Conservation (phyloP, 2,888 invertebrate genomes). For the Globia sparganii region DNA sequence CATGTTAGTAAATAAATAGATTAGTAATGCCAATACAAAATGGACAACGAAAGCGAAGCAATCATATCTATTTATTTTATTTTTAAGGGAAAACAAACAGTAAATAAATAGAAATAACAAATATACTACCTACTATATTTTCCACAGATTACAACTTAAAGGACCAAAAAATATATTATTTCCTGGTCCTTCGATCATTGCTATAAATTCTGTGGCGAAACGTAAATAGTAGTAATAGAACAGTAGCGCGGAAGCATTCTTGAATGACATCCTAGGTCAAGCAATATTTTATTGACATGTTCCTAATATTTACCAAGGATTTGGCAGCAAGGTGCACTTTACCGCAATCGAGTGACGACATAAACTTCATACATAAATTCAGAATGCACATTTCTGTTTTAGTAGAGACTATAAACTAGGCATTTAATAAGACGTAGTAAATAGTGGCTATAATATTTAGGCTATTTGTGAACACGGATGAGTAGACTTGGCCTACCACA, state of each 20-base stretch:
- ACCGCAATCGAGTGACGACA: constrained; percentile 27
- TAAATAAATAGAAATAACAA: background rate
- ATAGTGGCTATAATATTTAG: constrained; percentile 19
- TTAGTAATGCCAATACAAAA: background rate
- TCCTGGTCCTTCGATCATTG: background rate
- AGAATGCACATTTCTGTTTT: constrained; percentile 37
- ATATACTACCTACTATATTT: background rate
- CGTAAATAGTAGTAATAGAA: constrained; percentile 8
- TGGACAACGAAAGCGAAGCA: background rate
- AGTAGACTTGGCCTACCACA: constrained; percentile 45
- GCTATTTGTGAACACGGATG: constrained; percentile 47
- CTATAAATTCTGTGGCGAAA: background rate
- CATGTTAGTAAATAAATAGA: background rate
- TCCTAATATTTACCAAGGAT: constrained; percentile 41
- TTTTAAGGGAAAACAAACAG: no score
- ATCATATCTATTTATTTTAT: no score
- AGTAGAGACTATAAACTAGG: constrained; percentile 36
- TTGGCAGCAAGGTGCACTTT: constrained; percentile 53
- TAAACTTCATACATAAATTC: constrained; percentile 49
- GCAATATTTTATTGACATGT: constrained; percentile 36
- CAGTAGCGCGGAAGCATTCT: constrained; percentile 18
- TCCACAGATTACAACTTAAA: background rate
- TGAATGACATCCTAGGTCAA: constrained; percentile 24
- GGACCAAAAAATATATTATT: constrained; percentile 4
- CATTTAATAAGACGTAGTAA: constrained; percentile 52